phyloP scores from a whole-genome alignment of 2,113 vertebrate species.

The Dermatemys mawii region DNA sequence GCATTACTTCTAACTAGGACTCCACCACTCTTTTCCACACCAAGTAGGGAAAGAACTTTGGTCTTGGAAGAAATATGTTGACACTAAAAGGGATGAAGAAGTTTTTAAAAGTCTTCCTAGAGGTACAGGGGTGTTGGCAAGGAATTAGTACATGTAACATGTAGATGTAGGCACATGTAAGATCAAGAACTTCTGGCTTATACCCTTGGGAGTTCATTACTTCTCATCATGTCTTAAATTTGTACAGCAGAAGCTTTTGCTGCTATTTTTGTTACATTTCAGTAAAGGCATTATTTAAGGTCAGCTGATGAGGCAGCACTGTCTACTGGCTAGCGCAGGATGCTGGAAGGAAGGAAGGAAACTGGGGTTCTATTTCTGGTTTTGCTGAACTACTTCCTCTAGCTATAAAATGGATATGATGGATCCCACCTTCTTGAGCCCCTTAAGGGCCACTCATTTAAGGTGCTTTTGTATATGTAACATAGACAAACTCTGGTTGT shows the following conservation, averaged over 20 bases:
- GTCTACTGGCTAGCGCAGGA: background rate
- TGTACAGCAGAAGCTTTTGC: conserved; percentile 14
- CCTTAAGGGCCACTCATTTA: background rate
- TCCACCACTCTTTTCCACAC: conserved; percentile 58
- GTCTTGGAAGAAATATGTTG: conserved; percentile 22
- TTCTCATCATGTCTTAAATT: conserved; percentile 12
- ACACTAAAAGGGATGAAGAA: conserved; percentile 27
- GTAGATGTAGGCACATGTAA: background rate
- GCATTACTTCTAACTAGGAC: conserved; percentile 63
- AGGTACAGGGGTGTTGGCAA: background rate
- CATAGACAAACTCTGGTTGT: too few relatives aligned
- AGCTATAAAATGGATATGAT: background rate
- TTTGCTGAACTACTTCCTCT: background rate
- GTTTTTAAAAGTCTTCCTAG: fast-evolving
- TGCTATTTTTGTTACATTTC: conserved; percentile 10
- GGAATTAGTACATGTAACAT: background rate
- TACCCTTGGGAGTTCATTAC: background rate
- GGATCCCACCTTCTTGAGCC: background rate
- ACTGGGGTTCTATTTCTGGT: background rate
- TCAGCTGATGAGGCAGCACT: background rate
- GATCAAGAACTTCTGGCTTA: background rate
- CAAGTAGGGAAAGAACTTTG: conserved; percentile 66
- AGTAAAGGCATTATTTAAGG: background rate
- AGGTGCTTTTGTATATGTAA: background rate
- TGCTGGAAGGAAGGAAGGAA: background rate